phyloP scores from a whole-genome alignment of 2,113 vertebrate species.

The Pampusana beccarii region DNA sequence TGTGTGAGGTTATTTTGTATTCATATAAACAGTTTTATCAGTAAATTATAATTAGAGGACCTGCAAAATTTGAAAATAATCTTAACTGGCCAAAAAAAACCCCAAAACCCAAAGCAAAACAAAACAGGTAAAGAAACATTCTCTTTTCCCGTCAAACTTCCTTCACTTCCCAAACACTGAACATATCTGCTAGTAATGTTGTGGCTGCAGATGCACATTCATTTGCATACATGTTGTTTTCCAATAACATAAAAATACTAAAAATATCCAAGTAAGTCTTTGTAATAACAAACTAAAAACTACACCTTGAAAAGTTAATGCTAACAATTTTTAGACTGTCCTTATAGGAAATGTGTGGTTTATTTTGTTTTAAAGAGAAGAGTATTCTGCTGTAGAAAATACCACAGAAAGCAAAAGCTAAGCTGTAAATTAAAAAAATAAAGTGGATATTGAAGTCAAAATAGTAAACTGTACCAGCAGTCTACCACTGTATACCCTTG shows the following conservation, averaged over 20 bases:
- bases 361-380: neutral
- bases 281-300: neutral
- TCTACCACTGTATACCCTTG: neutral
- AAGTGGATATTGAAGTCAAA: neutral
- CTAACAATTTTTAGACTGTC: neutral
- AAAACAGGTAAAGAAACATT: neutral
- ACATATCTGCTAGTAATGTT: neutral
- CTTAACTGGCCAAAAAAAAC: neutral
- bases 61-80: neutral
- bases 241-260: neutral
- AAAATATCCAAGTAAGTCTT: neutral
- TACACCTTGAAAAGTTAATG: neutral
- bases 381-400: neutral
- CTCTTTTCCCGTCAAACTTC: neutral
- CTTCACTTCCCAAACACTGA: neutral
- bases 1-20: neutral
- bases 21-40: neutral
- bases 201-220: neutral
- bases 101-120: neutral
- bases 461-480: neutral
- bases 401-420: neutral
- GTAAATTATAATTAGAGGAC: neutral
- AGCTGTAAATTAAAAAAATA: neutral
- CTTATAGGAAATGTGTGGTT: neutral
- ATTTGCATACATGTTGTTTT: neutral